A percentile compares a stretch with the other conserved stretches of the same genome.
phyloP scores from a whole-genome alignment of 2,113 vertebrate genomes.

The Myiagra hebetior region DNA sequence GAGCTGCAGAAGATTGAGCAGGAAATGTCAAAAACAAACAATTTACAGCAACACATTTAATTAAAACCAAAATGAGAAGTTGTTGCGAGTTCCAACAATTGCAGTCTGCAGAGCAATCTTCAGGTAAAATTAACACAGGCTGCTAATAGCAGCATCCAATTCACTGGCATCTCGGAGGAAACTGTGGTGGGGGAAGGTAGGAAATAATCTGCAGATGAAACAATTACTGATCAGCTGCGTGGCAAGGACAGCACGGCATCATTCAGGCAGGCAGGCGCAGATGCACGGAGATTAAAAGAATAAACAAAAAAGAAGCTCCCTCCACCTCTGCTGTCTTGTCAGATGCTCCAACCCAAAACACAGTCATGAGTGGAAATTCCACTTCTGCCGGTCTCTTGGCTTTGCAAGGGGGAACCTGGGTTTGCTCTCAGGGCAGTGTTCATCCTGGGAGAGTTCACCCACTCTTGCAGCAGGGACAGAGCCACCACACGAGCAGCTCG shows the following conservation, averaged over 20 bases:
- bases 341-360: neutral
- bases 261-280: neutral
- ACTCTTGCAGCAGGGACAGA: neutral
- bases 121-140: constrained; percentile 63
- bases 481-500: accelerated
- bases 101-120: constrained; percentile 47
- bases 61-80: constrained; percentile 74
- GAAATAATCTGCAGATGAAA: constrained; percentile 63
- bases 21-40: constrained; percentile 64
- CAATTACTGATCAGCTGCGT: constrained; percentile 63
- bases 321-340: neutral
- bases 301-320: neutral
- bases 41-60: constrained; percentile 74
- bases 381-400: neutral
- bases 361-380: accelerated
- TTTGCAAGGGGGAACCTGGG: accelerated
- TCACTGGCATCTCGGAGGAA: constrained; percentile 19
- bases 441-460: too few species aligned
- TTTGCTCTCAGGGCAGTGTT: neutral
- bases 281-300: neutral
- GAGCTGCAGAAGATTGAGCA: constrained; percentile 39
- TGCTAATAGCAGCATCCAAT: constrained; percentile 68
- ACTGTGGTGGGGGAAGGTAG: neutral
- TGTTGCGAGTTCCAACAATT: constrained; percentile 37
- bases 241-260: neutral